A percentile compares a stretch with the other conserved stretches of the same genome.
Evolutionary conservation across 2,888 invertebrate species (phyloP).

Genomic region (Agrochola lychnidis): DNA sequence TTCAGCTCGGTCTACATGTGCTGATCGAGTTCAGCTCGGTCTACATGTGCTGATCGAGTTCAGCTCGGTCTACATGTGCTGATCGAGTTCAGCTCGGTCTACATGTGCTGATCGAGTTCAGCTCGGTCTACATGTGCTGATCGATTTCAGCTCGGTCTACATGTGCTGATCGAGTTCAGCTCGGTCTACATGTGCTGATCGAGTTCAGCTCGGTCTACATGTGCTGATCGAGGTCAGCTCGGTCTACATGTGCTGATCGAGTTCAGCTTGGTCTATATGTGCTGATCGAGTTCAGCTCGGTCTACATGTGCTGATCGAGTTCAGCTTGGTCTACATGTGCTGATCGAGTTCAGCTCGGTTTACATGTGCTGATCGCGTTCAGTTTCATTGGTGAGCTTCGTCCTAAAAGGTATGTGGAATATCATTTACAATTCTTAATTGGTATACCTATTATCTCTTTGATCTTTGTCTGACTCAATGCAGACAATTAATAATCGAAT

Average conservation of each 20-base stretch:
- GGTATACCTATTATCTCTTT: constrained; percentile 27
- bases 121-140: neutral
- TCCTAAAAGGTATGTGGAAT: neutral
- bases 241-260: too few species aligned
- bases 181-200: neutral
- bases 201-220: too few species aligned
- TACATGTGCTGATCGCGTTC: neutral
- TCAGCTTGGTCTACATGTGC: neutral
- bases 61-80: neutral
- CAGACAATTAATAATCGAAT: constrained; percentile 21
- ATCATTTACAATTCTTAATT: constrained; percentile 22
- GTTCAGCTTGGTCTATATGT: too few species aligned
- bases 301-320: neutral
- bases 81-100: neutral
- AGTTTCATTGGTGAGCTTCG: neutral
- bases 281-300: neutral
- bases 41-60: neutral
- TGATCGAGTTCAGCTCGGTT: neutral
- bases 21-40: neutral
- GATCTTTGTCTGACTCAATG: constrained; percentile 31
- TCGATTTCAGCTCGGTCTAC: neutral
- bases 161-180: neutral
- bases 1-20: neutral
- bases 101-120: too few species aligned
- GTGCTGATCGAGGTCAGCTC: neutral